Evolutionary conservation across 2,888 invertebrate genomes (phyloP).

Genomic region (Cyclophora albipunctata): DNA sequence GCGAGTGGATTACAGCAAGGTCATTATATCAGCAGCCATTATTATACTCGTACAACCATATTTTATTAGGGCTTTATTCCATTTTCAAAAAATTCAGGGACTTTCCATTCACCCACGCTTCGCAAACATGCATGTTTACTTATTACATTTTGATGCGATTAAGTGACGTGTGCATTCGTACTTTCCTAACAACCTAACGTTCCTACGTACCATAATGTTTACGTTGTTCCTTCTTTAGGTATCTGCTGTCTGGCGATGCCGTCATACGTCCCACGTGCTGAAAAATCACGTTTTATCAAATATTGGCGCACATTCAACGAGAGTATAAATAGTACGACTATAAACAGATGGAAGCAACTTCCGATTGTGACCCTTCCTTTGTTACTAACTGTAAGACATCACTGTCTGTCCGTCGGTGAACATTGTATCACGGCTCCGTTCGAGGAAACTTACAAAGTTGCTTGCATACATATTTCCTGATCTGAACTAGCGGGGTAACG

Average conservation of each 20-base stretch:
- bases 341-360: slow-evolving; percentile 41
- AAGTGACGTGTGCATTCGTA: slow-evolving; percentile 17
- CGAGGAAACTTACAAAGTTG: too few species aligned
- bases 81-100: too few species aligned
- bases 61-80: too few species aligned
- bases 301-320: slow-evolving; percentile 51
- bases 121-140: too few species aligned
- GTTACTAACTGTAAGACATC: slow-evolving; percentile 11
- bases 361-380: slow-evolving; percentile 28
- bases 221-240: slow-evolving; percentile 35
- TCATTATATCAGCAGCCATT: too few species aligned
- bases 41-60: too few species aligned
- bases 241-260: slow-evolving; percentile 35
- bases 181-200: slow-evolving; percentile 3
- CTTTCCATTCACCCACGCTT: too few species aligned
- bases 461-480: too few species aligned
- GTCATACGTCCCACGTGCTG: slow-evolving; percentile 47
- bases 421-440: too few species aligned
- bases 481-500: too few species aligned
- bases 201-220: slow-evolving; percentile 18
- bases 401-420: too few species aligned
- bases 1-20: too few species aligned
- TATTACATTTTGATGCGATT: slow-evolving; percentile 6
- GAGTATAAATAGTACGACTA: slow-evolving; percentile 32
- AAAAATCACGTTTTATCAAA: slow-evolving; percentile 57